Evolutionary conservation across 2,888 invertebrate species (phyloP).

Genomic region (Dicranocentrus wangi): DNA sequence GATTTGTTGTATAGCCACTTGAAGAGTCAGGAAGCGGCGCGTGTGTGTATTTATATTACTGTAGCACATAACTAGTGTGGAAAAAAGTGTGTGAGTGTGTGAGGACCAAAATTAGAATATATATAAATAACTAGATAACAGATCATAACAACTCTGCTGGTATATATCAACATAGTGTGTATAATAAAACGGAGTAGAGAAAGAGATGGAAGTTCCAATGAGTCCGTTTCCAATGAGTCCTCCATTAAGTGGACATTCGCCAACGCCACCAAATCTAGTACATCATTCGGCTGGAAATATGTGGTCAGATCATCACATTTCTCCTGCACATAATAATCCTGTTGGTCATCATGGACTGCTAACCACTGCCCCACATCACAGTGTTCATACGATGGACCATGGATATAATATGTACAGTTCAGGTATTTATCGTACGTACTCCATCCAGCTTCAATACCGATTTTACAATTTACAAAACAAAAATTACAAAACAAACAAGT

Average conservation of each 20-base stretch:
- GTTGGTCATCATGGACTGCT: slow-evolving; percentile 71
- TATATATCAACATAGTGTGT: too few species aligned
- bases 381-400: slow-evolving; percentile 71
- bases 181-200: neutral
- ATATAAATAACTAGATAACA: too few species aligned
- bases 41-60: neutral
- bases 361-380: slow-evolving; percentile 72
- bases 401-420: slow-evolving; percentile 73
- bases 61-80: neutral
- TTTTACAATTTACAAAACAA: too few species aligned
- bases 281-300: slow-evolving; percentile 71
- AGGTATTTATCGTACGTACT: slow-evolving; percentile 66
- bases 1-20: neutral
- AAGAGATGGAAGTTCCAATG: slow-evolving; percentile 77
- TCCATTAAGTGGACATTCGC: slow-evolving; percentile 75
- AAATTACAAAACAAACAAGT: too few species aligned
- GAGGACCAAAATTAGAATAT: too few species aligned
- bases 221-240: slow-evolving; percentile 86
- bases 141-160: too few species aligned
- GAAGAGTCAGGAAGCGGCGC: slow-evolving; percentile 1
- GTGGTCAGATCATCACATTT: slow-evolving; percentile 69
- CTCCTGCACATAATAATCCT: slow-evolving; percentile 57
- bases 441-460: neutral
- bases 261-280: slow-evolving; percentile 73
- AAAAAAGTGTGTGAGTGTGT: slow-evolving; percentile 9